A percentile compares a stretch with the other conserved stretches of the same genome.
phyloP scores from a whole-genome alignment of 2,113 vertebrate species.

The Vulpes vulpes region DNA sequence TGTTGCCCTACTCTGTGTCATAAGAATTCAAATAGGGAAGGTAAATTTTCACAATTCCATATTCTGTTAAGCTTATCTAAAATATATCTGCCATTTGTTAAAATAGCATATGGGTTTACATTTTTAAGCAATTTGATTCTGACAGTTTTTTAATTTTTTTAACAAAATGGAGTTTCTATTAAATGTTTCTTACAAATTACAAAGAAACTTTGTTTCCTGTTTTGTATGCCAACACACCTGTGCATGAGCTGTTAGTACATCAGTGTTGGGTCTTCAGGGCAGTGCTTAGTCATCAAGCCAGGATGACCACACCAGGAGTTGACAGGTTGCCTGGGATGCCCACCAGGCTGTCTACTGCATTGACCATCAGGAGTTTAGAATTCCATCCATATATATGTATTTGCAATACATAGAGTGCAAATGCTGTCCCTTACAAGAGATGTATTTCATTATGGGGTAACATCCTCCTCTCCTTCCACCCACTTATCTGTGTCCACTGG shows the following conservation, averaged over 20 bases:
- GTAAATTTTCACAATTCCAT: not conserved
- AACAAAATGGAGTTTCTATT: not conserved
- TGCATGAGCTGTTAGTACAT: too few species aligned
- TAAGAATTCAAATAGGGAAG: not conserved
- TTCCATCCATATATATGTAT: rapidly evolving
- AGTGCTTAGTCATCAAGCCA: rapidly evolving
- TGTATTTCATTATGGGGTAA: not conserved
- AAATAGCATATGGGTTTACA: not conserved
- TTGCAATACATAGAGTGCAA: rapidly evolving
- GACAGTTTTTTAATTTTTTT: not conserved
- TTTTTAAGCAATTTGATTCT: not conserved
- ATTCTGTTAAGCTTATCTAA: not conserved
- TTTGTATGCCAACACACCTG: not conserved
- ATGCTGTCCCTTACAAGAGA: not conserved
- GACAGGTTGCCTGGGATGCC: rapidly evolving
- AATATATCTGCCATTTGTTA: not conserved
- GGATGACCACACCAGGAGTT: rapidly evolving
- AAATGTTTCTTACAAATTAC: not conserved
- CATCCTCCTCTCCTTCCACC: not conserved
- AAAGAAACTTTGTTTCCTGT: not conserved
- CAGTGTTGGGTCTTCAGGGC: rapidly evolving
- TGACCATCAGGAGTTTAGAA: not conserved
- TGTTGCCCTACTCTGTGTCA: not conserved
- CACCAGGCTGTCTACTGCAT: not conserved
- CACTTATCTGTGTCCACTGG: not conserved